Percentiles rank a stretch among this genome's conserved stretches.
Conservation (phyloP, 2,113 vertebrate genomes). For the Phalacrocorax brasilianus region DNA sequence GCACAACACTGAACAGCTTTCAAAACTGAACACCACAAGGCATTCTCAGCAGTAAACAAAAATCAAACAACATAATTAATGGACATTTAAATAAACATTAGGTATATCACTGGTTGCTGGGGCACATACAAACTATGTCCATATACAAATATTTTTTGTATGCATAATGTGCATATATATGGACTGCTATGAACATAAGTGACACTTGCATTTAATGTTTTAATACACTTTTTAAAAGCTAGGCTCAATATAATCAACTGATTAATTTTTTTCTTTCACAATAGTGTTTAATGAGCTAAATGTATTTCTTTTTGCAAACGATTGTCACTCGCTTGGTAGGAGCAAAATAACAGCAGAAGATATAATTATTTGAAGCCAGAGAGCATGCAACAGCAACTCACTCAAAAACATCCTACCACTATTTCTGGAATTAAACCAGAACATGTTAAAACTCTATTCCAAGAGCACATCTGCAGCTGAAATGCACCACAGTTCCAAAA, state of each 20-base stretch:
- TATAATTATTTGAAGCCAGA: not conserved
- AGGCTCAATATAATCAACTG: not conserved
- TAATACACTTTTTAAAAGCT: not conserved
- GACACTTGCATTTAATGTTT: not conserved
- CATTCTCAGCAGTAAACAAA: not conserved
- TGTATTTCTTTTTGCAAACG: not conserved
- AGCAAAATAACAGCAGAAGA: not conserved
- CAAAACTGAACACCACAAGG: not conserved
- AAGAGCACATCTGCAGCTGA: not conserved
- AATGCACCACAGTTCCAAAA: not conserved
- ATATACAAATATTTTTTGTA: not conserved
- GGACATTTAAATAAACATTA: not conserved
- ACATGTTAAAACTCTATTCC: not conserved
- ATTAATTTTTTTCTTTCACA: not conserved
- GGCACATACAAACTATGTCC: not conserved
- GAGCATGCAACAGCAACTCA: not conserved
- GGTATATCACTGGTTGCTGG: not conserved
- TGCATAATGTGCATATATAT: not conserved
- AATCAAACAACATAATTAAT: not conserved
- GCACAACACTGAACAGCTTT: not conserved
- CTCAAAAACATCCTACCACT: not conserved
- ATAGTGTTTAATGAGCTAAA: not conserved
- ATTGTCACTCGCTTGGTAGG: not conserved
- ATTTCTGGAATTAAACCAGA: not conserved
- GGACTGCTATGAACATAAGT: too few relatives aligned